A percentile compares a stretch with the other conserved stretches of the same genome.
Evolutionary conservation across 2,888 invertebrate genomes (phyloP).

Genomic region (Drosophila vallismaia): DNA sequence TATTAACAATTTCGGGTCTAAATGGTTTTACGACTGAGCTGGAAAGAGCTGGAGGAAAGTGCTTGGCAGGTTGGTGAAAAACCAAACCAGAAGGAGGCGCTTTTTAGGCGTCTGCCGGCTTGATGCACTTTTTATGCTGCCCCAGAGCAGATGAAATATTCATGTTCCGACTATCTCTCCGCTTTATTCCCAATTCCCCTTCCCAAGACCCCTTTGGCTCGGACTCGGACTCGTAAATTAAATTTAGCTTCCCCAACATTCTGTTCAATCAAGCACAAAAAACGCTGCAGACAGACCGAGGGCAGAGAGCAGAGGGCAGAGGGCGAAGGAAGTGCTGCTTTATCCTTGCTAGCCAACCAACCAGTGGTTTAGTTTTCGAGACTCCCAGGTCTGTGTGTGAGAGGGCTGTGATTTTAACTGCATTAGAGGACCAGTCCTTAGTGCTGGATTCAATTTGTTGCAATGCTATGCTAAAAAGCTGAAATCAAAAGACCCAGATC

Average conservation of each 20-base stretch:
- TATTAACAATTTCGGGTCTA: conserved; percentile 78
- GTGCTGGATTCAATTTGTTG: conserved; percentile 79
- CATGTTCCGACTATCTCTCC: conserved; percentile 50
- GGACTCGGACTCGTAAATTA: conserved; percentile 70
- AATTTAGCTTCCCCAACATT: conserved; percentile 75
- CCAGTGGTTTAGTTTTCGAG: conserved; percentile 51
- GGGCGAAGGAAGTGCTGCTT: conserved; percentile 20
- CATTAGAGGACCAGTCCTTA: conserved; percentile 79
- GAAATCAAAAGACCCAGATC: conserved; percentile 55
- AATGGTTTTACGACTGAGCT: conserved; percentile 73
- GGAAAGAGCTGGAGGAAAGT: conserved; percentile 8
- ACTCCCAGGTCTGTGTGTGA: conserved; percentile 7
- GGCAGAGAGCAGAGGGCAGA: conserved; percentile 14
- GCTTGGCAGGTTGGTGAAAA: background rate
- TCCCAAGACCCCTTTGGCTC: conserved; percentile 18
- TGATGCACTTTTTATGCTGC: conserved; percentile 58
- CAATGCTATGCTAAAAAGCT: conserved; percentile 77
- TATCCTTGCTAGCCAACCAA: conserved; percentile 50
- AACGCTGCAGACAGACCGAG: conserved; percentile 57
- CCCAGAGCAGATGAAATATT: conserved; percentile 69
- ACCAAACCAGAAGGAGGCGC: conserved; percentile 33
- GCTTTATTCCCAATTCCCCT: conserved; percentile 36
- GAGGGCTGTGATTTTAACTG: conserved; percentile 82
- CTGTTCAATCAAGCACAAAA: conserved; percentile 80
- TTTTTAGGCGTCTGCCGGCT: conserved; percentile 67